These are phyloP conservation scores for Ladona fulva DNA, from an alignment of 1,140 invertebrate species.

Conservation along the genomic window DNA sequence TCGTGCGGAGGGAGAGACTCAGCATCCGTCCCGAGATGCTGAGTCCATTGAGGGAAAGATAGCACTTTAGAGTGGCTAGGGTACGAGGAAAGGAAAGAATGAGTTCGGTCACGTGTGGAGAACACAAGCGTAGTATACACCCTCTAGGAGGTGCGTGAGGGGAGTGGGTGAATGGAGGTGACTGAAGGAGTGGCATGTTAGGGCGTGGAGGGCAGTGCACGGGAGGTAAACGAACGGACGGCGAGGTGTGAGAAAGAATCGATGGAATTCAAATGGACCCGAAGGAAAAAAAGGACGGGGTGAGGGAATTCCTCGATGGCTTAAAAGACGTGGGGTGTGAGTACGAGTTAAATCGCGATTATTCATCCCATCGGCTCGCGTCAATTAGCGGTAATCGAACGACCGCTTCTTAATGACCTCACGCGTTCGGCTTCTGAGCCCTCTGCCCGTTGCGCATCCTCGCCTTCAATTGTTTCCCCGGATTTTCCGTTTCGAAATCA, in stretches of 20 bases:
- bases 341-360: neutral
- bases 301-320: neutral
- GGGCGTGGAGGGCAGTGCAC: neutral
- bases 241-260: neutral
- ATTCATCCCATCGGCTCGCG: neutral
- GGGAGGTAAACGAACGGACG: neutral
- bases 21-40: no score
- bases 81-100: no score
- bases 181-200: neutral
- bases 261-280: neutral
- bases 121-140: no score
- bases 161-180: neutral
- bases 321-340: neutral
- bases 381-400: neutral
- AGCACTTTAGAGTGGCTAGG: no score
- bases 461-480: no score
- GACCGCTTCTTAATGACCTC: no score
- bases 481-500: no score
- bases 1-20: no score
- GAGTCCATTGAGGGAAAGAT: no score
- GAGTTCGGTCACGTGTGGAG: no score
- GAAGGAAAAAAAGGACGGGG: neutral
- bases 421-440: no score
- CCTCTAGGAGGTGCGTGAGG: neutral
- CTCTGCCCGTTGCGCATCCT: no score